Conservation (phyloP, 2,888 invertebrate genomes). For the Adelognathus sp. region DNA sequence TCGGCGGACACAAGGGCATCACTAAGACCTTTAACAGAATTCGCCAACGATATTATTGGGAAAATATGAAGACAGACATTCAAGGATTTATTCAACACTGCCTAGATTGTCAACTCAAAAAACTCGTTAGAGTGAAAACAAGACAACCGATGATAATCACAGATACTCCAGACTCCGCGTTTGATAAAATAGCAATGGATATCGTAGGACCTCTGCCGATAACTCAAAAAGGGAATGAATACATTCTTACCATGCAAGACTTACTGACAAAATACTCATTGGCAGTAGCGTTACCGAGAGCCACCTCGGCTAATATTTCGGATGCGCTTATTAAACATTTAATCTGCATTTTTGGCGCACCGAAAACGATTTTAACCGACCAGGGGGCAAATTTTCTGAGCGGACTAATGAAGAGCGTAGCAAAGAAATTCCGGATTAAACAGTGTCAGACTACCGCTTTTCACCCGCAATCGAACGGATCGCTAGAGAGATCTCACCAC, state of each 20-base stretch:
- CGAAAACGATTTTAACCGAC: no score
- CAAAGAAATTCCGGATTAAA: neutral
- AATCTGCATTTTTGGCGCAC: no score
- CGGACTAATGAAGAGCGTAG: no score
- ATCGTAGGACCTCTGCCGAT: conserved; percentile 47
- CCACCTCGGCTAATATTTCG: neutral
- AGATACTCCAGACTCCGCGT: conserved; percentile 31
- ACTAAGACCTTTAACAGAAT: conserved; percentile 37
- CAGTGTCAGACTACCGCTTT: neutral
- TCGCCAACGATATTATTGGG: conserved; percentile 7
- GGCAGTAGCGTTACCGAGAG: neutral
- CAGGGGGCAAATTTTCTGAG: no score
- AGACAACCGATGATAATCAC: conserved; percentile 50
- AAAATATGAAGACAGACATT: no score
- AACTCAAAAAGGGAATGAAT: neutral
- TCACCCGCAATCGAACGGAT: neutral
- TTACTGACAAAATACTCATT: neutral
- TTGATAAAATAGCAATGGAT: conserved; percentile 52
- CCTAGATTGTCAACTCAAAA: conserved; percentile 38
- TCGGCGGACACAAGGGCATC: conserved; percentile 50
- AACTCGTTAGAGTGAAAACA: conserved; percentile 45
- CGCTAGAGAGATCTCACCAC: neutral
- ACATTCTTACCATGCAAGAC: no score
- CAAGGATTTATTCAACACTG: conserved; percentile 31
- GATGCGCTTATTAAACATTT: no score